A percentile compares a stretch with the other conserved stretches of the same genome.
phyloP scores from a whole-genome alignment of 2,888 invertebrate genomes.

The Eudasyphora cyanicolor region DNA sequence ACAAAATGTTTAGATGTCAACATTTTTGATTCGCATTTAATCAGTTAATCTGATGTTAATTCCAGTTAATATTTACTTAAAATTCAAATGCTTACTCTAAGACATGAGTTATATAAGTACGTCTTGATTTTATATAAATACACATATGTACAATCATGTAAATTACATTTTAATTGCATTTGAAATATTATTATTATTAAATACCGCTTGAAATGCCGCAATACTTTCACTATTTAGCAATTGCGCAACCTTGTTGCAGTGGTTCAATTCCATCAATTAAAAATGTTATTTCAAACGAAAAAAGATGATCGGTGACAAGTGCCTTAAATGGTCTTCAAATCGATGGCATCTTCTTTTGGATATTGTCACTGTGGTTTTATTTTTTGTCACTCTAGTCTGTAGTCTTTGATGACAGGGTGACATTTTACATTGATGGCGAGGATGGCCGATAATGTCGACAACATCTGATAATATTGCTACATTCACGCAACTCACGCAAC shows the following conservation, averaged over 20 bases:
- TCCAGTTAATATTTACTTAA: no score
- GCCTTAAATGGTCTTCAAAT: slow-evolving; percentile 18
- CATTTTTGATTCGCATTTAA: no score
- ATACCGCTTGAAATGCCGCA: background rate
- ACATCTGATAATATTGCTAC: background rate
- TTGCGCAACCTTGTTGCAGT: background rate
- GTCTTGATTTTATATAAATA: no score
- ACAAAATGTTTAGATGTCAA: no score
- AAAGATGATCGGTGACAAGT: background rate
- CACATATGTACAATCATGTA: no score
- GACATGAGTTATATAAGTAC: no score
- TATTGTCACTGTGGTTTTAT: no score
- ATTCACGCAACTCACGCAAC: no score
- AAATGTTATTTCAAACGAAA: background rate
- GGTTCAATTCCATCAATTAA: background rate
- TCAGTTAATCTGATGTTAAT: no score
- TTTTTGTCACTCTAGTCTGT: no score
- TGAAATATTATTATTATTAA: background rate
- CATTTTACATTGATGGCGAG: slow-evolving; percentile 18
- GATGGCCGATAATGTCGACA: background rate
- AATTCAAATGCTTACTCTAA: no score
- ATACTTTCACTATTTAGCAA: background rate
- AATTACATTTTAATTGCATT: no score
- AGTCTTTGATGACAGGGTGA: background rate
- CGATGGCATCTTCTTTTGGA: background rate